Percentiles rank a stretch among this genome's conserved stretches.
Evolutionary conservation across 2,888 invertebrate genomes (phyloP).

Genomic region (Malthinus flaveolus): DNA sequence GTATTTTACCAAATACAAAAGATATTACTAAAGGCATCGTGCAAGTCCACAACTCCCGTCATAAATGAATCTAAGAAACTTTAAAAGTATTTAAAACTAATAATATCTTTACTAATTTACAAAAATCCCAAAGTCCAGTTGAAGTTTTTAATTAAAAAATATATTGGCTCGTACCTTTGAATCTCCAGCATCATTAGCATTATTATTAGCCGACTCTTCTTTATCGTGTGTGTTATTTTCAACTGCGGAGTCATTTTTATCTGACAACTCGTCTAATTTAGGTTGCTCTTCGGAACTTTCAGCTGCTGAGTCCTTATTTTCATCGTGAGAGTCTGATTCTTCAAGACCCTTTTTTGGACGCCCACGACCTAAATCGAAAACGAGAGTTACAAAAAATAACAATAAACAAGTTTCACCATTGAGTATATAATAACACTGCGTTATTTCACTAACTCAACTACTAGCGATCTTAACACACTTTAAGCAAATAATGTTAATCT

Average conservation of each 20-base stretch:
- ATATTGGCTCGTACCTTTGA: slow-evolving; percentile 18
- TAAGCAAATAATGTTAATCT: too few relatives aligned
- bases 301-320: slow-evolving; percentile 46
- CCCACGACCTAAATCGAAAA: slow-evolving; percentile 44
- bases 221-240: slow-evolving; percentile 37
- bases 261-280: slow-evolving; percentile 20
- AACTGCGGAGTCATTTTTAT: slow-evolving; percentile 29
- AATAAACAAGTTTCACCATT: not conserved
- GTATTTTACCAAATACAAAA: too few relatives aligned
- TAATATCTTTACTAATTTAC: too few relatives aligned
- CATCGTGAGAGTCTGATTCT: slow-evolving; percentile 48
- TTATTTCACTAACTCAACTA: too few relatives aligned
- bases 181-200: slow-evolving; percentile 40
- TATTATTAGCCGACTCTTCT: slow-evolving; percentile 48
- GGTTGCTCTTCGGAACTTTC: slow-evolving; percentile 34
- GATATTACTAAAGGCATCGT: too few relatives aligned
- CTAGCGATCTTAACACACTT: too few relatives aligned
- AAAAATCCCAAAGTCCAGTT: too few relatives aligned
- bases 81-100: too few relatives aligned
- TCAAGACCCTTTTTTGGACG: slow-evolving; percentile 46
- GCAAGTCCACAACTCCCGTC: too few relatives aligned
- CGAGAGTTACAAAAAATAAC: not conserved
- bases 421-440: too few relatives aligned
- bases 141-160: too few relatives aligned
- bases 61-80: too few relatives aligned